phyloP scores from a whole-genome alignment of 2,113 vertebrate genomes.

The Pelvicachromis taeniatus region DNA sequence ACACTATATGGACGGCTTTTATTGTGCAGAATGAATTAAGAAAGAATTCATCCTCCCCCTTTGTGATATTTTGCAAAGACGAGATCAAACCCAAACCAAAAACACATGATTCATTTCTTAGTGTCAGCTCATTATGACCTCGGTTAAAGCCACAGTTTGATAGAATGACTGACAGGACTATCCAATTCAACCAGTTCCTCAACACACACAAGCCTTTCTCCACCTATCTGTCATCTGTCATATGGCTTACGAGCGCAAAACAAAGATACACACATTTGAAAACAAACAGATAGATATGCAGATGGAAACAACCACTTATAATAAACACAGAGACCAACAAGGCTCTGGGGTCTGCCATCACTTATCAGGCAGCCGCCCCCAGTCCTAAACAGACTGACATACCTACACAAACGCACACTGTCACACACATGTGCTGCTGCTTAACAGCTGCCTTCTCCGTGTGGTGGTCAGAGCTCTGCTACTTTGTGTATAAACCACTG shows the following conservation, averaged over 20 bases:
- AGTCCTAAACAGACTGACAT: conserved; percentile 20
- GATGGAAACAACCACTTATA: conserved; percentile 24
- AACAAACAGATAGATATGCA: not conserved
- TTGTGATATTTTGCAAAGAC: not conserved
- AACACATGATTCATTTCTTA: not conserved
- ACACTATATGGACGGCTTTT: not conserved
- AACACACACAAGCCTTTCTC: conserved; percentile 1
- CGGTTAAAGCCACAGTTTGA: not conserved
- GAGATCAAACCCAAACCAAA: not conserved
- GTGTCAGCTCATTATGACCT: not conserved
- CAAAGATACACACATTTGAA: not conserved
- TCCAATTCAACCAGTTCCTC: conserved; percentile 27
- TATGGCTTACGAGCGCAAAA: not conserved
- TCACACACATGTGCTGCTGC: not conserved
- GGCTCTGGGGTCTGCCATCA: not conserved
- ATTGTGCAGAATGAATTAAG: not conserved
- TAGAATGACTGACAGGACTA: not conserved
- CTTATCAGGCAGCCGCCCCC: not conserved
- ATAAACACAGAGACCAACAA: not conserved
- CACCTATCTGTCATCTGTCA: conserved; percentile 24
- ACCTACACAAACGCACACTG: not conserved
- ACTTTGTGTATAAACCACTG: not conserved
- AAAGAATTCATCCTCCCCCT: not conserved
- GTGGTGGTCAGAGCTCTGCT: not conserved
- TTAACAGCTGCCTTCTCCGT: not conserved